Evolutionary conservation across 1,140 invertebrate species (phyloP).

Genomic region (Ceratosolen fusciceps): DNA sequence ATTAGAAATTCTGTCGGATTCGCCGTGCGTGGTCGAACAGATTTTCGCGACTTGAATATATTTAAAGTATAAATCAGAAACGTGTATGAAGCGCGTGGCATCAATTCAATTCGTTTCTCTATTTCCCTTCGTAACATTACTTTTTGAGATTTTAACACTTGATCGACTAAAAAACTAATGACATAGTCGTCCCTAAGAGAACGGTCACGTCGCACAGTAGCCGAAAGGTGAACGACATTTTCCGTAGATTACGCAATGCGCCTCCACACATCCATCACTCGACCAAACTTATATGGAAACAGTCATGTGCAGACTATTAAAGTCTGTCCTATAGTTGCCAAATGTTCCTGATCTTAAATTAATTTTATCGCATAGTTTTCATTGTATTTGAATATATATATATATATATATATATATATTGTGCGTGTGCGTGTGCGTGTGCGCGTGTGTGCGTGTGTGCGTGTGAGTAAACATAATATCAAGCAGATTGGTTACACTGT

Average conservation of each 20-base stretch:
- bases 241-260: slow-evolving; percentile 42
- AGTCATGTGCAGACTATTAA: slow-evolving; percentile 6
- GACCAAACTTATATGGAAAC: not conserved
- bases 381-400: too few relatives aligned
- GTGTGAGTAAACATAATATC: too few relatives aligned
- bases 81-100: not conserved
- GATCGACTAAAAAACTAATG: slow-evolving; percentile 48
- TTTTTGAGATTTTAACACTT: slow-evolving; percentile 45
- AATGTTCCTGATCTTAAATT: not conserved
- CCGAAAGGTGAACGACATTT: slow-evolving; percentile 43
- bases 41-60: too few relatives aligned
- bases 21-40: too few relatives aligned
- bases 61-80: not conserved
- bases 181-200: slow-evolving; percentile 30
- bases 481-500: too few relatives aligned
- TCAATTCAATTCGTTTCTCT: not conserved
- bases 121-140: not conserved
- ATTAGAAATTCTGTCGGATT: too few relatives aligned
- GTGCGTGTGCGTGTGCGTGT: too few relatives aligned
- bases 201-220: not conserved
- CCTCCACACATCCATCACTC: not conserved
- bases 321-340: not conserved
- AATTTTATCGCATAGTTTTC: not conserved
- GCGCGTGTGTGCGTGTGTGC: not conserved
- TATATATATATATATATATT: too few relatives aligned